Evolutionary conservation across 2,113 vertebrate species (phyloP), one percentile per base, ranked within the genome.

Genomic region (Cryptomyrus ogoouensis): DNA sequence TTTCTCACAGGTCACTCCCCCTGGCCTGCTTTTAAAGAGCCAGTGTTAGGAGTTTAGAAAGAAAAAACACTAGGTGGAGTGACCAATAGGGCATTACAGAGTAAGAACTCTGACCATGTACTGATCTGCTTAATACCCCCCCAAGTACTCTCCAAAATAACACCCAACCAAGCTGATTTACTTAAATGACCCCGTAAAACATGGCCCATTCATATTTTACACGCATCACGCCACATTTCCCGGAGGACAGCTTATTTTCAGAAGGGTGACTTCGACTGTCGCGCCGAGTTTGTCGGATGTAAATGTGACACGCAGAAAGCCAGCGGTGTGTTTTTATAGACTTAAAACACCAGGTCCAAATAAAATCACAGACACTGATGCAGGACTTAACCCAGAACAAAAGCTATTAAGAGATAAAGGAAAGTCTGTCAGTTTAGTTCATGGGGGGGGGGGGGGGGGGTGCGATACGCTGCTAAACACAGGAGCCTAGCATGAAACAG

Each of bases 141-240:
- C 35, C 31, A 35, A 46, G 7, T 8, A 46, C 7, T 46, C 46
- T 9, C 7, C 46, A 77, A 35, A 80, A 31, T 15, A 35, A 83
- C 35, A n/a, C 46, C 42, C 44, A 47, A 47, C 24, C n/a, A 74
- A 94, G 70, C 70, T 0, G 70, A 39, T 77, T 90, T 80, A 70
- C 66, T 47, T 70, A 74, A 27, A 66, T 15, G 46, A 80, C 27
- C 88, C 66, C 46, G 0, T 15, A 77, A 49, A 42, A 80, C 70
- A n/a, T 31, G 10, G 88, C 56, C 88, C 21, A n/a, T 50, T 49
- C 46, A 70, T 49, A 74, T 88, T 88, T 88, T 35, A 27, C 56
- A 88, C 58, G 19, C 88, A 50, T 70, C 47, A 50, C 2, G 35
- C 74, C 74, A 42, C 74, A 42, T 39, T 77, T 77, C 27, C 10